Base-by-base conservation (phyloP, 1,140 invertebrate genomes). In the Drosophila seguyi region DNA sequence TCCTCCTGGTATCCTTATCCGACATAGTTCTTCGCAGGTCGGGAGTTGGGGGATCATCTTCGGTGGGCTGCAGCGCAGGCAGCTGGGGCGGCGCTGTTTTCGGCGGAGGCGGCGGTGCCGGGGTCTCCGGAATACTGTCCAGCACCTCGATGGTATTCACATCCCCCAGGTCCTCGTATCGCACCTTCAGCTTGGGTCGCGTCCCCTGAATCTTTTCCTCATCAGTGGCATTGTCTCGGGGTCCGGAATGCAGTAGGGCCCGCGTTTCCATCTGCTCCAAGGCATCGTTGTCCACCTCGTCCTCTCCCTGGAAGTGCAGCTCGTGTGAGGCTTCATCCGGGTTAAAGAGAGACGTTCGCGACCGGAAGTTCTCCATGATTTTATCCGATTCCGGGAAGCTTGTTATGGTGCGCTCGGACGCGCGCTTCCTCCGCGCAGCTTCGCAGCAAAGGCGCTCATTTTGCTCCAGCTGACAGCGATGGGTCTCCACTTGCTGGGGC, bases 371-470 rank as follows among this genome's bases (percentile, higher is more conserved):
- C 48, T 75, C 71, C 90, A 92, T 91, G 16, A 92, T 92, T 67
- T 88, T 82, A 20, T 92, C 90, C 0, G 87, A 92, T 45, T 86
- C 86, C 1, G 91, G 91, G n/a, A 92, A 92, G 55, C 74, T 90
- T 10, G 63, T 45, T 36, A 91, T 50, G 2, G 74, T 90, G n/a
- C 91, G 81, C 47, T 92, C 87, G n/a, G 91, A 92, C 13, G 85
- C 76, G 0, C 90, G 75, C n/a, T 90, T 92, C 18, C 75, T 75
- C 0, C 74, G 50, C 27, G 50, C 65, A 3, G 65, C 75, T 38
- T 92, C 87, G 18, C 74, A 57, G 57, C 85, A 79, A 2, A 91
- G 56, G 3, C 77, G 62, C 8, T 88, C 74, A n/a, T 88, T 79
- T 44, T 85, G 85, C 34, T 83, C 68, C 39, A 90, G 18, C 20